A percentile compares a stretch with the other conserved stretches of the same genome.
phyloP scores from a whole-genome alignment of 1,140 invertebrate species.

The Heliconius himera region DNA sequence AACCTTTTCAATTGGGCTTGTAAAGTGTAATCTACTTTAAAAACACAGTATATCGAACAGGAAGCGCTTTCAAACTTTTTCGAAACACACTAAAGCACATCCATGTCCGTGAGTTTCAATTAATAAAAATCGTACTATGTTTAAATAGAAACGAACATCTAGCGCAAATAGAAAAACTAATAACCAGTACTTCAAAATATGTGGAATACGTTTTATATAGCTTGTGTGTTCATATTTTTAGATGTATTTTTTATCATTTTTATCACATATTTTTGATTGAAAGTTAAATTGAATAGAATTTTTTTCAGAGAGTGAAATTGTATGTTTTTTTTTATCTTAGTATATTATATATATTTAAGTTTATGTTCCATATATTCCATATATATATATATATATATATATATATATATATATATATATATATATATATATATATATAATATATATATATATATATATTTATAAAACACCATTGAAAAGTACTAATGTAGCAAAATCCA shows the following conservation, averaged over 20 bases:
- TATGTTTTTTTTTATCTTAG: too few species aligned
- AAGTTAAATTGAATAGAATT: not conserved
- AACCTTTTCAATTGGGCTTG: not conserved
- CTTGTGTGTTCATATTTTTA: not conserved
- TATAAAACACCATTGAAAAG: too few species aligned
- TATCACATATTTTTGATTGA: not conserved
- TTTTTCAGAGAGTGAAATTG: not conserved
- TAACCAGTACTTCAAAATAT: conserved; percentile 4
- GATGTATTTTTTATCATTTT: not conserved
- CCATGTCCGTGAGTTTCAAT: conserved; percentile 1
- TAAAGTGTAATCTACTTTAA: not conserved
- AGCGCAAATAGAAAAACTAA: not conserved
- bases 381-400: too few species aligned
- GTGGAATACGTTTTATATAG: not conserved
- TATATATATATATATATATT: too few species aligned
- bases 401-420: too few species aligned
- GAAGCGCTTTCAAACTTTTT: conserved; percentile 1
- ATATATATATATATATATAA: too few species aligned
- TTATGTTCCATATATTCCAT: too few species aligned
- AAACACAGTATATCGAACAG: not conserved
- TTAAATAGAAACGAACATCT: conserved; percentile 12
- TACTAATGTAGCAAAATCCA: too few species aligned
- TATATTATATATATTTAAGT: too few species aligned
- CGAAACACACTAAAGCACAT: conserved; percentile 6
- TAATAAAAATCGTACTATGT: conserved; percentile 10